Conservation (phyloP, 2,113 vertebrate genomes). For the Picathartes gymnocephalus region DNA sequence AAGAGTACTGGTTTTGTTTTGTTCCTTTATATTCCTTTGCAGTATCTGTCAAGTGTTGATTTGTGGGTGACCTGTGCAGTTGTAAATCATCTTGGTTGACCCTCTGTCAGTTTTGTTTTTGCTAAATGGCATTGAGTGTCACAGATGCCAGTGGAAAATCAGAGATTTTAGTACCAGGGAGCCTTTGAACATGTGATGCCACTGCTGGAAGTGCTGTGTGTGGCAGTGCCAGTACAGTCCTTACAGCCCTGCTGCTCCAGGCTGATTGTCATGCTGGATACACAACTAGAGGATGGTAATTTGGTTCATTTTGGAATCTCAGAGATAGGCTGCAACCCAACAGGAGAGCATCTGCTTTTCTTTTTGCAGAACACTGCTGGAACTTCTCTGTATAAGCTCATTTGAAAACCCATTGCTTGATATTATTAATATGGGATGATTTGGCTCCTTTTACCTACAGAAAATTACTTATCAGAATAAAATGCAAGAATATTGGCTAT, state of each 20-base stretch:
- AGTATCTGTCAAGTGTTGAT: not conserved
- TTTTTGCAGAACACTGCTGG: not conserved
- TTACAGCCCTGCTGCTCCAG: not conserved
- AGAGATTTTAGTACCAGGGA: not conserved
- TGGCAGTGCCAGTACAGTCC: not conserved
- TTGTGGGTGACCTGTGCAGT: not conserved
- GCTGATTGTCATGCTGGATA: not conserved
- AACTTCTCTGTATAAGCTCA: not conserved
- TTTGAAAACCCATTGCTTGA: not conserved
- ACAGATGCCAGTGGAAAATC: not conserved
- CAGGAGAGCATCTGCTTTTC: not conserved
- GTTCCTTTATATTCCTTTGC: not conserved
- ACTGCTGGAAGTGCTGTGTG: not conserved
- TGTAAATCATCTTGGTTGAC: not conserved
- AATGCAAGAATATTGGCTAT: slow-evolving; percentile 2
- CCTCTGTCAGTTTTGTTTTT: not conserved
- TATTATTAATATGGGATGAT: slow-evolving; percentile 28
- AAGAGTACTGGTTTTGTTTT: not conserved
- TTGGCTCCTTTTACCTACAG: slow-evolving; percentile 14
- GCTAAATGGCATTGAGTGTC: not conserved
- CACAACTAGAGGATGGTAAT: not conserved
- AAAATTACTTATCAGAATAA: slow-evolving; percentile 22
- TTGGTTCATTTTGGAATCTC: not conserved
- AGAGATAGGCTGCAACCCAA: not conserved
- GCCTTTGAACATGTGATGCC: not conserved